phyloP scores from a whole-genome alignment of 1,140 invertebrate genomes.

The Heliconius hermathena region DNA sequence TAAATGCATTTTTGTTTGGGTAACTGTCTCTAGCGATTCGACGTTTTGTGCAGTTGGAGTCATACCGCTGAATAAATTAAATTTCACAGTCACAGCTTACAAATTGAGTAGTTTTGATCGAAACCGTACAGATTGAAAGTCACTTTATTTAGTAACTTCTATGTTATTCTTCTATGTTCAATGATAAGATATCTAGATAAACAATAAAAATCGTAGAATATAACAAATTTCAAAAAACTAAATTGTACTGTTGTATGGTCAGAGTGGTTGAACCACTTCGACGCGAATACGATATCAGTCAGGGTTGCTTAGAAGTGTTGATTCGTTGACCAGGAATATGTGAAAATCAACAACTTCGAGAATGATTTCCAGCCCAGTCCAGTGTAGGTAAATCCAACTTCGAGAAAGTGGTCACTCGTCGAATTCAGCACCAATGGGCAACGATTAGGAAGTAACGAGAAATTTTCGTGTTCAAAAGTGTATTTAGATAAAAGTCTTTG shows the following conservation, averaged over 20 bases:
- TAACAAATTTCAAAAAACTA: neutral
- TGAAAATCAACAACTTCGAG: too few relatives aligned
- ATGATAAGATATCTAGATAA: neutral
- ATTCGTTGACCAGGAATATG: too few relatives aligned
- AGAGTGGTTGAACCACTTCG: neutral
- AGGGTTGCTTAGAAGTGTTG: too few relatives aligned
- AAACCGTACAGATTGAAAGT: too few relatives aligned
- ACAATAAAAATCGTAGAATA: neutral
- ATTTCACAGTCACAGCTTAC: neutral
- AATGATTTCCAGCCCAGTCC: too few relatives aligned
- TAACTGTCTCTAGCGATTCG: conserved; percentile 42
- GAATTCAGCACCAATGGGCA: too few relatives aligned
- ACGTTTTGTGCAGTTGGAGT: conserved; percentile 63
- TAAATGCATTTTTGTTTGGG: conserved; percentile 52
- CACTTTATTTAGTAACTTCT: neutral
- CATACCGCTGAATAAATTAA: conserved; percentile 55
- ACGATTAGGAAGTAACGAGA: too few relatives aligned
- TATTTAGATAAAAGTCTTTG: too few relatives aligned
- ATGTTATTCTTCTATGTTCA: neutral
- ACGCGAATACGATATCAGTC: too few relatives aligned
- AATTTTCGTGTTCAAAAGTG: too few relatives aligned
- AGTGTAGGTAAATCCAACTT: too few relatives aligned
- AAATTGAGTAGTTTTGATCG: neutral
- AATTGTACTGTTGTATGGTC: neutral
- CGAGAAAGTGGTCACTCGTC: too few relatives aligned